Conservation (phyloP, 2,797 vertebrate genomes). For the Cynopterus sphinx region DNA sequence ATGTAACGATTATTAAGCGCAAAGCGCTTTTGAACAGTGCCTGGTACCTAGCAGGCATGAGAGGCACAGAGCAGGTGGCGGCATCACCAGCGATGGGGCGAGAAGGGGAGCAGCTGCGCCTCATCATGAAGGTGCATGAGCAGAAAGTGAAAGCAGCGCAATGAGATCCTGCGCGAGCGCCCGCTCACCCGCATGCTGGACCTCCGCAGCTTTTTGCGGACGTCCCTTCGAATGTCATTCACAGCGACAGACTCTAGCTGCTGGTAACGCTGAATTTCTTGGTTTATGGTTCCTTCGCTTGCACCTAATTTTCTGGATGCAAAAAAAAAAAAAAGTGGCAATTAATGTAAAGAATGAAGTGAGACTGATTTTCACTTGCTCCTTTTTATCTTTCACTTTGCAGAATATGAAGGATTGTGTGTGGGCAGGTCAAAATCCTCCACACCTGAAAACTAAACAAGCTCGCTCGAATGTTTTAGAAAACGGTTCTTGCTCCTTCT, state of each 20-base stretch:
- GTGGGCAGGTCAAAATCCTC: neutral
- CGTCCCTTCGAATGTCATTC: slow-evolving; percentile 97
- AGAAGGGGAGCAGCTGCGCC: neutral
- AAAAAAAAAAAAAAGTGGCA: slow-evolving; percentile 59
- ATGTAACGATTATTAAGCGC: neutral
- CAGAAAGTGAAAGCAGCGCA: neutral
- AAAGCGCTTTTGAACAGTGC: neutral
- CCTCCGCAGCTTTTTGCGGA: slow-evolving; percentile 97
- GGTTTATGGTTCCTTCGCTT: slow-evolving; percentile 99
- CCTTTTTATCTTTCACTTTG: neutral
- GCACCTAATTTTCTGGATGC: slow-evolving; percentile 95
- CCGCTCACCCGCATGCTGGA: slow-evolving; percentile 97
- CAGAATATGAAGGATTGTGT: neutral
- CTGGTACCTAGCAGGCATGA: neutral
- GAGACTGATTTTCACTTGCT: slow-evolving; percentile 14
- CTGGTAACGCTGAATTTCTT: slow-evolving; percentile 99
- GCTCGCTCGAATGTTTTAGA: neutral
- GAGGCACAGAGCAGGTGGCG: neutral
- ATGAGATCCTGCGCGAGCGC: neutral
- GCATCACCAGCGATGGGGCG: neutral
- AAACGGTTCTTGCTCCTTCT: neutral
- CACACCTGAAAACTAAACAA: neutral
- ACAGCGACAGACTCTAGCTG: slow-evolving; percentile 98
- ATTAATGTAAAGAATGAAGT: slow-evolving; percentile 40
- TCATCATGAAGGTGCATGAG: neutral